Percentiles rank a stretch among this genome's conserved stretches.
Conservation (phyloP, 1,140 invertebrate species). For the Aphelenchoides avenae region DNA sequence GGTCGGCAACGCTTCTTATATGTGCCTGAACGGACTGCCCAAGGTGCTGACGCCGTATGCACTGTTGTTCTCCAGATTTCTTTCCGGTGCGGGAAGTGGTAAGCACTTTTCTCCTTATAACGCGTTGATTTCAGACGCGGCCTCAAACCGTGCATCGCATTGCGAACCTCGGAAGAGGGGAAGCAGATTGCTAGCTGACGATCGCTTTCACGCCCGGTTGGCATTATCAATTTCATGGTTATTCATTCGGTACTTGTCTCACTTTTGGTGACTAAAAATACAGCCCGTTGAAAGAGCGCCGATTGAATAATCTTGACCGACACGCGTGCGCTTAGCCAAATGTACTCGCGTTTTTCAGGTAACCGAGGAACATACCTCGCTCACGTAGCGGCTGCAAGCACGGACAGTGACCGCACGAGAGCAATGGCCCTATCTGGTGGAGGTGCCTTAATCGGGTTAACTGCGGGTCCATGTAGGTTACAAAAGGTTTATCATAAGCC, state of each 20-base stretch:
- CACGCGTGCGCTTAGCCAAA: too few species aligned
- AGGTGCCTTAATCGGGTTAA: constrained; percentile 38
- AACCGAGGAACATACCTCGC: constrained; percentile 38
- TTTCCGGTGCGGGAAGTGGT: constrained; percentile 33
- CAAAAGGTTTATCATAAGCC: constrained; percentile 19
- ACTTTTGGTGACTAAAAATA: too few species aligned
- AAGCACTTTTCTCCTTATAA: too few species aligned
- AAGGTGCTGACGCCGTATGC: not conserved
- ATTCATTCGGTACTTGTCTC: too few species aligned
- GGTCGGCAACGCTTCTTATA: constrained; percentile 31
- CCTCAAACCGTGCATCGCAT: not conserved
- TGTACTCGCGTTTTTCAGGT: too few species aligned
- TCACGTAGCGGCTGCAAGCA: constrained; percentile 27
- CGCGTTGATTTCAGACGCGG: too few species aligned
- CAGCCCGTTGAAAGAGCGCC: too few species aligned
- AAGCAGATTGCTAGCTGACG: too few species aligned
- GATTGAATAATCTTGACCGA: too few species aligned
- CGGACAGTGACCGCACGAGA: constrained; percentile 25
- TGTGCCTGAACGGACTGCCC: constrained; percentile 38
- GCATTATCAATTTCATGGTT: too few species aligned
- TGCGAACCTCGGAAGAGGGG: too few species aligned
- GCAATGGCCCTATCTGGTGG: constrained; percentile 45
- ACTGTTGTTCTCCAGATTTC: constrained; percentile 35
- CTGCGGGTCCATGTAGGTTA: constrained; percentile 21
- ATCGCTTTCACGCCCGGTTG: too few species aligned